Conservation (phyloP, 23 tunicate species). For the Halocynthia aurantium region DNA sequence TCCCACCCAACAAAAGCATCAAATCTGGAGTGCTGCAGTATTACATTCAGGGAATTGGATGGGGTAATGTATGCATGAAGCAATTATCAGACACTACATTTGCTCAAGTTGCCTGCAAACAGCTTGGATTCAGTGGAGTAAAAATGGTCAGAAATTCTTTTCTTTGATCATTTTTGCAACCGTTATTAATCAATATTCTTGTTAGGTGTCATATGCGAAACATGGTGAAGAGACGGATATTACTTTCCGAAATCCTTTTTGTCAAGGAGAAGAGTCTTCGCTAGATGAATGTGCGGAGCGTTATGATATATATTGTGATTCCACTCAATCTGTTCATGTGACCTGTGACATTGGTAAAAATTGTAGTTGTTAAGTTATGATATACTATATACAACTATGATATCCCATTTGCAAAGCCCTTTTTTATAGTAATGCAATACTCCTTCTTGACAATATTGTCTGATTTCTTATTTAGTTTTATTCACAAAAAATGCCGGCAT, state of each 20-base stretch:
- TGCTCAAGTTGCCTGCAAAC: conserved; percentile 9
- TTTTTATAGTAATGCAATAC: neutral
- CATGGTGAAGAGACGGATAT: neutral
- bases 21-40: conserved; percentile 9
- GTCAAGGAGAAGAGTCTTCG: conserved; percentile 3
- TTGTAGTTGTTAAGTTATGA: neutral
- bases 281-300: neutral
- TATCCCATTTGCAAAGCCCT: too few relatives aligned
- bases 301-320: neutral
- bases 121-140: conserved; percentile 10
- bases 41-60: conserved; percentile 1
- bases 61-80: conserved; percentile 15
- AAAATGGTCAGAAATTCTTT: neutral
- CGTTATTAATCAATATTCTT: neutral
- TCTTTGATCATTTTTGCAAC: neutral
- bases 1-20: conserved; percentile 5
- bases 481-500: too few relatives aligned
- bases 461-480: neutral
- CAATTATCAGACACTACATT: neutral
- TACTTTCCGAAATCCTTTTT: conserved; percentile 17
- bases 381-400: too few relatives aligned
- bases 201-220: neutral
- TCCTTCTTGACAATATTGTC: neutral
- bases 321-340: conserved; percentile 2
- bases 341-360: conserved; percentile 19